Percentiles rank a stretch among this genome's conserved stretches.
phyloP scores from a whole-genome alignment of 2,888 invertebrate species.

The Sycophila texana region DNA sequence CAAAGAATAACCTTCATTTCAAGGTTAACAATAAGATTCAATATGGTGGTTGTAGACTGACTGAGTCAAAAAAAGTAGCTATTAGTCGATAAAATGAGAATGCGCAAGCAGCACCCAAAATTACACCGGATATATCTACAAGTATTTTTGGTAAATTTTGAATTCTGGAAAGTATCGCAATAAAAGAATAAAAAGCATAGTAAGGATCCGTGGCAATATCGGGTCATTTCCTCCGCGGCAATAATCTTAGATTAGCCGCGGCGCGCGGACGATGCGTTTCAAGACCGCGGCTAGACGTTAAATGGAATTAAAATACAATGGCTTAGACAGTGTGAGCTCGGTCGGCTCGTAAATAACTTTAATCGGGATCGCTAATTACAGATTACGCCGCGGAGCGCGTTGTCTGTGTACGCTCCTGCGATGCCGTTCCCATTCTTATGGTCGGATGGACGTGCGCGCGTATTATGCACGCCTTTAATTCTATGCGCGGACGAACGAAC shows the following conservation, averaged over 20 bases:
- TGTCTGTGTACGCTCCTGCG: slow-evolving; percentile 68
- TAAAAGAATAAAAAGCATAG: too few species aligned
- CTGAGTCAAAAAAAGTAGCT: too few species aligned
- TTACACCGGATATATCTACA: too few species aligned
- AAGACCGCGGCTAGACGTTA: slow-evolving; percentile 52
- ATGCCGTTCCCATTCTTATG: slow-evolving; percentile 70
- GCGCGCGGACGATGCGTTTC: slow-evolving; percentile 39
- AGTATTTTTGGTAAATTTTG: too few species aligned
- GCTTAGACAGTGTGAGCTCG: slow-evolving; percentile 72
- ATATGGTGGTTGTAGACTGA: too few species aligned
- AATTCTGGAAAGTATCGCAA: too few species aligned
- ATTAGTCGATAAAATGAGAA: too few species aligned
- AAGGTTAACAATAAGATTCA: too few species aligned
- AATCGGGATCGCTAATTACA: slow-evolving; percentile 76
- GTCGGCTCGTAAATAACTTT: slow-evolving; percentile 74
- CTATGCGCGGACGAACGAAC: slow-evolving; percentile 51
- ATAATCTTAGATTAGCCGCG: not conserved
- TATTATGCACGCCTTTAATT: slow-evolving; percentile 59
- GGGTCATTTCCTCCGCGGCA: slow-evolving; percentile 5
- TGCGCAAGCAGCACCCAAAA: too few species aligned
- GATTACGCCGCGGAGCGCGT: slow-evolving; percentile 66
- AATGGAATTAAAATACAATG: slow-evolving; percentile 74
- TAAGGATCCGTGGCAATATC: too few species aligned
- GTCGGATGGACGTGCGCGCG: slow-evolving; percentile 61
- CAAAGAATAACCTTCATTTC: too few species aligned